Base-by-base conservation (phyloP, 2,797 vertebrate species). In the Neomorphus geoffroyi region DNA sequence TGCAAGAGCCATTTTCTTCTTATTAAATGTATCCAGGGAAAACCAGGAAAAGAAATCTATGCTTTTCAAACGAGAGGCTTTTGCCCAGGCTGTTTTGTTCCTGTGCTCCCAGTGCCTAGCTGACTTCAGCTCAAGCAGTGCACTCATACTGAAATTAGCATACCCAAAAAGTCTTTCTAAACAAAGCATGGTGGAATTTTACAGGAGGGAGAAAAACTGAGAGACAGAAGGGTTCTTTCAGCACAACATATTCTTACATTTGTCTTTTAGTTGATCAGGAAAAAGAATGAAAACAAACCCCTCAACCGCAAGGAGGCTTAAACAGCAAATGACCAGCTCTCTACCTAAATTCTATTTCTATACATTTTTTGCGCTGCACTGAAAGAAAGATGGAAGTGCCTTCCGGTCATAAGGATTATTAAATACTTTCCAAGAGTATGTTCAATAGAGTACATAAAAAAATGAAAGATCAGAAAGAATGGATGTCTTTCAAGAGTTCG, bases 1-100 rank as follows among this genome's bases (percentile, higher is more conserved):
- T 88, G 74, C 73, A 93, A 79, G 48, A 90, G 48, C 17, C 41
- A 62, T 92, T 81, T 84, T 67, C 60, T 37, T 88, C 79, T 93
- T 79, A 86, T 77, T 92, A 92, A 94, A 90, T 9, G 53, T 64
- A 87, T 13, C 80, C 66, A 81, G 71, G 80, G 77, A 90, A 96
- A 91, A 71, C 14, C 35, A 81, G 51, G 58, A 41, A 77, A 95
- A 89, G 60, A 94, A 70, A 18, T 58, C 75, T 28, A 11, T 75
- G 24, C 18, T 73, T 73, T 81, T 88, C 60, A 84, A 82, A 92
- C 32, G 54, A 86, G 27, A 23, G 19, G 23, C 89, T 64, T 90
- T 53, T 5, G 80, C 41, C 22, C 64, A 82, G 75, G 79, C 41
- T 72, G 9, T 67, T 92, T 74, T 84, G 33, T 62, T 83, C 51